phyloP scores from a whole-genome alignment of 2,797 vertebrate genomes.

The Hoplostethus atlanticus region DNA sequence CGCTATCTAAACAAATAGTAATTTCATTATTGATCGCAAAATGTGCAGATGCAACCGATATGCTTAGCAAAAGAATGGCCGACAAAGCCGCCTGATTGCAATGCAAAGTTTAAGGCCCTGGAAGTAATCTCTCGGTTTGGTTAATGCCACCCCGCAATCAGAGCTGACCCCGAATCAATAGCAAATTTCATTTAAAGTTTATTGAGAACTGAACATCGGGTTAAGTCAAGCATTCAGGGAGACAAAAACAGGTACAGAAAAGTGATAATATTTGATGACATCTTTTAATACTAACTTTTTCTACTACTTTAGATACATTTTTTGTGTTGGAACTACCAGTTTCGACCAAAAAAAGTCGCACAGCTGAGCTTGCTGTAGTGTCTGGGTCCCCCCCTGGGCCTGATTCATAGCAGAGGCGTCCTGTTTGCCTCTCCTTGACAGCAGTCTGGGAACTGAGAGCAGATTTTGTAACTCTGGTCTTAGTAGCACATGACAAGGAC shows the following conservation, averaged over 20 bases:
- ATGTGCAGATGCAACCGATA: conserved; percentile 1
- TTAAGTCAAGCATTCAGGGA: conserved; percentile 9
- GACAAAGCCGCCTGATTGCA: conserved; percentile 41
- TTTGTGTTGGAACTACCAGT: background rate
- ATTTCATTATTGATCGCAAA: conserved; percentile 54
- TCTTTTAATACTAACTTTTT: background rate
- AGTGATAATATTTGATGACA: conserved; percentile 11
- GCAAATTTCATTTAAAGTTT: conserved; percentile 44
- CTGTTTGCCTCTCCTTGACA: conserved; percentile 29
- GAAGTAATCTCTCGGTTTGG: conserved; percentile 35
- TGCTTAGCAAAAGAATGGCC: background rate
- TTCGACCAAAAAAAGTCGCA: conserved; percentile 2
- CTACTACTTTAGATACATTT: background rate
- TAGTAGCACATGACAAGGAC: conserved; percentile 56
- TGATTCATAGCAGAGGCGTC: conserved; percentile 17
- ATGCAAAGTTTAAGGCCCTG: conserved; percentile 10
- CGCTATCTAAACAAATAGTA: conserved; percentile 15
- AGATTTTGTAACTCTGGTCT: conserved; percentile 47
- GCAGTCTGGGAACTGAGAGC: conserved; percentile 40
- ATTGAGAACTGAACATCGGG: conserved; percentile 31
- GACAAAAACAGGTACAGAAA: conserved; percentile 2
- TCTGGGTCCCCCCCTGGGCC: background rate
- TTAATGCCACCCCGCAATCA: conserved; percentile 43
- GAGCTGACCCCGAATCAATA: conserved; percentile 54
- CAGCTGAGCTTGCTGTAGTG: background rate